Evolutionary conservation across 1,140 invertebrate species (phyloP).

Genomic region (Magallana angulata): DNA sequence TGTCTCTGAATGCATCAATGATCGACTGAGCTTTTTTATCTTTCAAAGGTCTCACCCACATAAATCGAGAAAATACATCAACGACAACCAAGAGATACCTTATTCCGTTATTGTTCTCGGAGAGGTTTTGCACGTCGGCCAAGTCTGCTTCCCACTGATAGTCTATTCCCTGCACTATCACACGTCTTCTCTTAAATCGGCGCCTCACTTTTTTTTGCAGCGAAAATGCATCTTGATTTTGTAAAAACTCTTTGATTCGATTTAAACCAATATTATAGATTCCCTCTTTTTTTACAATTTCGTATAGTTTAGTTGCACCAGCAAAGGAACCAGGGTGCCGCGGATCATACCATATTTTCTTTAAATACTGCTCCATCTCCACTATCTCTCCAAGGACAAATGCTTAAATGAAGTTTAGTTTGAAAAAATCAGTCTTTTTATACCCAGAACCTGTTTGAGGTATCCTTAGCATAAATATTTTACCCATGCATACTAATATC

Average conservation of each 20-base stretch:
- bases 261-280: constrained; percentile 41
- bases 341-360: constrained; percentile 41
- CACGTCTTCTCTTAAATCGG: constrained; percentile 35
- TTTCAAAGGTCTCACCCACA: constrained; percentile 55
- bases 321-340: constrained; percentile 40
- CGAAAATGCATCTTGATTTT: constrained; percentile 28
- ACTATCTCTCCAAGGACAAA: neutral
- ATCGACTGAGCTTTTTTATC: constrained; percentile 51
- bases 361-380: constrained; percentile 17
- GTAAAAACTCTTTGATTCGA: constrained; percentile 38
- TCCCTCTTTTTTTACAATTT: constrained; percentile 45
- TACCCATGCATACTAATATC: neutral
- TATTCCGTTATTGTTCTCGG: constrained; percentile 38
- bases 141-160: constrained; percentile 52
- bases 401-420: neutral
- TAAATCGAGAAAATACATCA: constrained; percentile 55
- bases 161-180: constrained; percentile 51
- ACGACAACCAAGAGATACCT: constrained; percentile 47
- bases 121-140: constrained; percentile 37
- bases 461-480: neutral
- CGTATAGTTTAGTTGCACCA: constrained; percentile 40
- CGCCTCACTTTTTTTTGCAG: constrained; percentile 36
- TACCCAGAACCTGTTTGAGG: neutral
- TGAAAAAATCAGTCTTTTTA: neutral
- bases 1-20: constrained; percentile 43